Evolutionary conservation across 2,797 vertebrate genomes (phyloP).

Genomic region (Pristis pectinata): DNA sequence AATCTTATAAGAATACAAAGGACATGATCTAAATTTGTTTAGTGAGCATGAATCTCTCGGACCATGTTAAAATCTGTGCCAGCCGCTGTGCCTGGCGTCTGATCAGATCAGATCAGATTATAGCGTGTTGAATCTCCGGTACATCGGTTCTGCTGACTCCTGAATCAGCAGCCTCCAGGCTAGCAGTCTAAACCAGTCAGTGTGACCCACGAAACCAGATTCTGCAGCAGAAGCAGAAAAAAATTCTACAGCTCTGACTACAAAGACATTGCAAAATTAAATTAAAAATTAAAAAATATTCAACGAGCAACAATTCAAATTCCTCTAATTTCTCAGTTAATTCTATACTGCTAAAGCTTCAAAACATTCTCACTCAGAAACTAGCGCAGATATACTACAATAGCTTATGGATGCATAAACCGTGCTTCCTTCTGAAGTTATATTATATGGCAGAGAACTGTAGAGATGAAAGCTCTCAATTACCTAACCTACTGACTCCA

Average conservation of each 20-base stretch:
- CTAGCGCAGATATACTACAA: neutral
- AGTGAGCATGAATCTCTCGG: slow-evolving; percentile 57
- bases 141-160: slow-evolving; percentile 79
- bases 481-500: neutral
- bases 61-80: slow-evolving; percentile 59
- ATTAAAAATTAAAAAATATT: neutral
- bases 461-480: neutral
- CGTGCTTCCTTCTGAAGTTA: neutral
- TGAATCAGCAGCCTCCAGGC: slow-evolving; percentile 69
- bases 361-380: neutral
- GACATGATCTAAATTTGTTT: slow-evolving; percentile 51
- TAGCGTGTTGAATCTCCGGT: slow-evolving; percentile 67
- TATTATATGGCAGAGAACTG: neutral
- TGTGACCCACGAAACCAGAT: slow-evolving; percentile 58
- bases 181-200: slow-evolving; percentile 64
- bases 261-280: too few species aligned
- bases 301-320: neutral
- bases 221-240: slow-evolving; percentile 66
- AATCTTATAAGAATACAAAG: slow-evolving; percentile 57
- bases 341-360: neutral
- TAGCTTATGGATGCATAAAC: neutral
- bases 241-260: neutral
- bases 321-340: neutral
- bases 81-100: slow-evolving; percentile 59
- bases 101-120: slow-evolving; percentile 68